These are phyloP conservation scores for Cygnus olor DNA, from an alignment of 2,797 vertebrate species.

Conservation along the genomic window DNA sequence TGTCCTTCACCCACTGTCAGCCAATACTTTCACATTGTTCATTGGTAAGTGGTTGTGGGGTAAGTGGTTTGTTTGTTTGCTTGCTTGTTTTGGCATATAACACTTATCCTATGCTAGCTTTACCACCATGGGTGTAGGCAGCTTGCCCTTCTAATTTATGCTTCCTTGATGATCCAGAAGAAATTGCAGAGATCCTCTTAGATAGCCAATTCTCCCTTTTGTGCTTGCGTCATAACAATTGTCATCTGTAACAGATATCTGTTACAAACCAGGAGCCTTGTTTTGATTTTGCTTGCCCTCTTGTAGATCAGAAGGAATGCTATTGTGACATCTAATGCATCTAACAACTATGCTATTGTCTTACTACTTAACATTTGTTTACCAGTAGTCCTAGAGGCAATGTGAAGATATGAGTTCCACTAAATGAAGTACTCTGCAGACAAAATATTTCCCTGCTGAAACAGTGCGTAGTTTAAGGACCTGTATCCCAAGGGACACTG, in stretches of 20 bases:
- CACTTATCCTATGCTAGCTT: background rate
- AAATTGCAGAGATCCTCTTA: background rate
- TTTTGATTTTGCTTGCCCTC: background rate
- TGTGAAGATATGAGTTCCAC: background rate
- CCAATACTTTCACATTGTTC: background rate
- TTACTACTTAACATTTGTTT: constrained; percentile 5
- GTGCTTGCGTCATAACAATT: background rate
- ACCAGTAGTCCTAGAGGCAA: background rate
- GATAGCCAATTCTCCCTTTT: background rate
- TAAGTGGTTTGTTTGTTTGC: background rate
- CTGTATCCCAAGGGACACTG: background rate
- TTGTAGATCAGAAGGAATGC: background rate
- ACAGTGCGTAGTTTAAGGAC: background rate
- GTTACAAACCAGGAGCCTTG: background rate
- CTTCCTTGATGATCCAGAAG: background rate
- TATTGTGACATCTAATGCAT: background rate
- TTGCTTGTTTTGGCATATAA: background rate
- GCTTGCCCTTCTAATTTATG: background rate
- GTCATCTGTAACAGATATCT: background rate
- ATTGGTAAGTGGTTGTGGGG: background rate
- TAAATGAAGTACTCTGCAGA: background rate
- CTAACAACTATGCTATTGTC: background rate
- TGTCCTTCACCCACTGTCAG: background rate
- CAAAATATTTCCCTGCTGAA: background rate
- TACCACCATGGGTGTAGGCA: background rate